phyloP scores from a whole-genome alignment of 2,113 vertebrate genomes.

The Noctilio leporinus region DNA sequence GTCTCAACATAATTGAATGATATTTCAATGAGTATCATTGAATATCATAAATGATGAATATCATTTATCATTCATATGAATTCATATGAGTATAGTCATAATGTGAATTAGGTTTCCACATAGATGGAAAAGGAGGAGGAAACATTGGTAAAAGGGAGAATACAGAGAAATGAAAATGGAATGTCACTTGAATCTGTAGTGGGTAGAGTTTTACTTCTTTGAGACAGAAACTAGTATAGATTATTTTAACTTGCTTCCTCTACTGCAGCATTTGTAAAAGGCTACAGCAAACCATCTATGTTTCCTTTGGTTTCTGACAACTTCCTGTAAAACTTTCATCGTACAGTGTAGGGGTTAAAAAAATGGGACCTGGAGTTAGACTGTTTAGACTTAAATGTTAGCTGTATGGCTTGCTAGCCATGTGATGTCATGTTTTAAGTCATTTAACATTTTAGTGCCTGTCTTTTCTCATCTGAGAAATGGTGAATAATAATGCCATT shows the following conservation, averaged over 20 bases:
- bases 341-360: not conserved
- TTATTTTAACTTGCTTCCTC: not conserved
- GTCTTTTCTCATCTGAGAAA: not conserved
- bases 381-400: not conserved
- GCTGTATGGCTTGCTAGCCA: not conserved
- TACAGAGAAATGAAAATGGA: not conserved
- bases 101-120: not conserved
- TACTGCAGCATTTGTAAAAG: not conserved
- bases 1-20: not conserved
- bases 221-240: not conserved
- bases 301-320: not conserved
- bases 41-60: too few species aligned
- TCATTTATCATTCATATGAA: too few species aligned
- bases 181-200: not conserved
- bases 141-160: not conserved
- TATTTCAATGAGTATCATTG: too few species aligned
- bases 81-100: not conserved
- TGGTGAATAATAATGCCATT: not conserved
- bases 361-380: not conserved
- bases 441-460: not conserved
- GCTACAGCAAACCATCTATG: not conserved
- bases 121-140: not conserved
- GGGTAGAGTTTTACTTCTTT: not conserved
- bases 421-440: not conserved
- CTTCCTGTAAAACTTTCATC: not conserved